Base-by-base conservation (phyloP, 2,888 invertebrate species). In the Apodemia duryi region DNA sequence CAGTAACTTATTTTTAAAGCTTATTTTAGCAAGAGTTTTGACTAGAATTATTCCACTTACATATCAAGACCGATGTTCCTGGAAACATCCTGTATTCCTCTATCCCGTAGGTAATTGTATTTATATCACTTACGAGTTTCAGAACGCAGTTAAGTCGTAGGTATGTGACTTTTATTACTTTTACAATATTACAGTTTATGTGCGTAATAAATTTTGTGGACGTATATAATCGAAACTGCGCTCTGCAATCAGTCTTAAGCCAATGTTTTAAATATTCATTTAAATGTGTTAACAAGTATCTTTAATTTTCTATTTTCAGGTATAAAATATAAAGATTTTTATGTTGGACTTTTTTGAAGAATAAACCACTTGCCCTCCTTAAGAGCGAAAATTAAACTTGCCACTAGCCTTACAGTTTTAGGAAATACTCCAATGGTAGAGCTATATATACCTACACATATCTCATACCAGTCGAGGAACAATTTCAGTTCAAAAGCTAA, bases 171-270 rank as follows among this genome's bases (percentile, higher is more conserved):
- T 86, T 87, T 88, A 88, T 84, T 83, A 82, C 85, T 79, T 69
- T 77, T 76, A 83, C 81, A 82, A 85, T 88, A 84, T 85, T 82
- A 82, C 82, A 83, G 77, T 88, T 88, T 88, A 88, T 84, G 81
- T 77, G 76, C 69, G 81, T 76, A 80, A 85, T 88, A 87, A 88
- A 88, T 88, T 84, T 82, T 75, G 73, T 71, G 77, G 77, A 79
- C 81, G 46, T 46, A 82, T 81, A 79, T 80, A 77, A 71, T 70
- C 71, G 74, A 71, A 74, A 72, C 77, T 46, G 13, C 46, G 13
- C 46, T 46, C 13, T 46, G 13, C 46, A 46, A 46, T 46, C 46
- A 46, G 46, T 46, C 46, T 46, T 46, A 46, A 46, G 46, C 13
- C 13, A 46, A 46, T 46, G 46, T 46, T 13, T 13, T 46, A 46